Evolutionary conservation across 1,140 invertebrate genomes (phyloP).

Genomic region (Eumaeus atala): DNA sequence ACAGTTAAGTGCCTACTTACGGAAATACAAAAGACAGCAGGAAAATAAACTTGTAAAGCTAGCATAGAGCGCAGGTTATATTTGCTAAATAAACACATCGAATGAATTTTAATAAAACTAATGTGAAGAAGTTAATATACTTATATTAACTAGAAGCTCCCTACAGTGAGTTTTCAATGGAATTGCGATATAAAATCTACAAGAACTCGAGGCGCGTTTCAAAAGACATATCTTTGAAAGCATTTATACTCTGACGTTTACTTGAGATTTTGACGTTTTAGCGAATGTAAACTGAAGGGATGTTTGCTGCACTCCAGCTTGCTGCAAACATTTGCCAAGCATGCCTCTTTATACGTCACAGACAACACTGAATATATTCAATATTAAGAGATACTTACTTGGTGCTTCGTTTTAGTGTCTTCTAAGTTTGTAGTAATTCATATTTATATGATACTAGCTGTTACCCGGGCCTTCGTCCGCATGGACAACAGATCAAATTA

Average conservation of each 20-base stretch:
- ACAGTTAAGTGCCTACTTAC: too few relatives aligned
- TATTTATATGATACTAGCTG: background rate
- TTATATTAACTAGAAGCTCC: too few relatives aligned
- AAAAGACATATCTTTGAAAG: background rate
- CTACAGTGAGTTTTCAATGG: background rate
- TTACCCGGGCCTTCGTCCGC: too few relatives aligned
- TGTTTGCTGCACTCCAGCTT: conserved; percentile 16
- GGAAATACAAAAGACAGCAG: too few relatives aligned
- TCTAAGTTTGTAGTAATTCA: background rate
- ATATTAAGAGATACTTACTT: background rate
- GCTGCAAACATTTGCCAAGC: conserved; percentile 20
- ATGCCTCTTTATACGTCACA: conserved; percentile 1
- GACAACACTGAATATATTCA: background rate
- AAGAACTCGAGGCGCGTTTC: background rate
- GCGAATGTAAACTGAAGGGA: conserved; percentile 6
- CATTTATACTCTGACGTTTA: background rate
- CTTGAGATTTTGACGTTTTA: conserved; percentile 15
- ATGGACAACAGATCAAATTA: too few relatives aligned
- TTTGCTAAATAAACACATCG: too few relatives aligned
- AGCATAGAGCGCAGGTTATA: too few relatives aligned
- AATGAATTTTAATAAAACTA: background rate
- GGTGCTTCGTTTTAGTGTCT: background rate
- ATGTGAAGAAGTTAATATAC: background rate
- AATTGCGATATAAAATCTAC: background rate
- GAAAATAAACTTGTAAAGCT: too few relatives aligned